Evolutionary conservation across 2,888 invertebrate genomes (phyloP).

Genomic region (Dromius quadrimaculatus): DNA sequence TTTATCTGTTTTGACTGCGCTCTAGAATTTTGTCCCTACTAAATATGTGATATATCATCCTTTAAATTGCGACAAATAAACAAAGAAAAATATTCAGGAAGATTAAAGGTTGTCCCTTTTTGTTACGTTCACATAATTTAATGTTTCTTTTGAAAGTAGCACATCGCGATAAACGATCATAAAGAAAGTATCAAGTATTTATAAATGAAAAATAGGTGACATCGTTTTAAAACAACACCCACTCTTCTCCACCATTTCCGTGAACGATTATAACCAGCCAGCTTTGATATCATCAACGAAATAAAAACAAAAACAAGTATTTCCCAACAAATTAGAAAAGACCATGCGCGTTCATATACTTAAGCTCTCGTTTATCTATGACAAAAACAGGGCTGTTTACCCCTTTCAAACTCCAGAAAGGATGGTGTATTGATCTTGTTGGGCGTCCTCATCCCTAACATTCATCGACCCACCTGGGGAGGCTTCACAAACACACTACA

Average conservation of each 20-base stretch:
- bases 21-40: too few species aligned
- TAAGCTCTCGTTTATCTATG: conserved; percentile 30
- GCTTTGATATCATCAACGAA: conserved; percentile 13
- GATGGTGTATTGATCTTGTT: conserved; percentile 34
- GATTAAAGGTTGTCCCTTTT: too few species aligned
- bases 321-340: conserved; percentile 9
- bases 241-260: too few species aligned
- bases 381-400: conserved; percentile 32
- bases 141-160: too few species aligned
- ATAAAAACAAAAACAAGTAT: neutral
- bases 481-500: conserved; percentile 27
- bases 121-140: too few species aligned
- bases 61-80: too few species aligned
- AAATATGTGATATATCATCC: too few species aligned
- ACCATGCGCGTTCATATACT: conserved; percentile 28
- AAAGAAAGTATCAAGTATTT: conserved; percentile 25
- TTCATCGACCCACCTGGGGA: conserved; percentile 7
- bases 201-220: conserved; percentile 32
- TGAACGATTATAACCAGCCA: conserved; percentile 14
- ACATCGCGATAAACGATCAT: conserved; percentile 26
- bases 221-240: conserved; percentile 21
- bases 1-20: neutral
- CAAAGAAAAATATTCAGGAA: too few species aligned
- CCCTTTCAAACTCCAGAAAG: conserved; percentile 19
- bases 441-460: conserved; percentile 18